Base-by-base conservation (phyloP, 2,888 invertebrate species). In the Rhagophthalmus giganteus region DNA sequence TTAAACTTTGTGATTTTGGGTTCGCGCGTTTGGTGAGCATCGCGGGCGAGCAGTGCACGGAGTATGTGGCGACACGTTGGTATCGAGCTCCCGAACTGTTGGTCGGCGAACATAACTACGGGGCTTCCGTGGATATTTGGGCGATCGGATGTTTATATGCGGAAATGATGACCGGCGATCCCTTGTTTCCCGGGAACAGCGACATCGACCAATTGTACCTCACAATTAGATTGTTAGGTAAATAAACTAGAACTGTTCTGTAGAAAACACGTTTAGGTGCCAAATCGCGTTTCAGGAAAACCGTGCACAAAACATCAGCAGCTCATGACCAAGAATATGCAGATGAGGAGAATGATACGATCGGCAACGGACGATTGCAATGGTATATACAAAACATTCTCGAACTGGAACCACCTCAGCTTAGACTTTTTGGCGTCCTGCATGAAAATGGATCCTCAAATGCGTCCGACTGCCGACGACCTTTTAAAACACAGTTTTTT, bases 1-100 rank as follows among this genome's bases (percentile, higher is more conserved):
- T 93, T 26, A 93, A 94, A 75, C 77, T 94, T n/a, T 93, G 93
- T 71, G 93, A 94, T 77, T 88, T 94, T 61, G 93, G 94, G 1
- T 93, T 93, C 68, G 93, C 93, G 0, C 78, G 93, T 24, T 77
- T 87, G 0, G 76, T 88, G 44, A 84, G 85, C 0, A 79, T 81
- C 0, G 80, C 84, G 1, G 87, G 88, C 1, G 90, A 91, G 70
- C 84, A 86, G 1, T 90, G 88, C 76, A 93, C 90, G 46, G 93
- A 92, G 74, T 93, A 93, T 70, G 93, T 93, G 20, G 93, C 93
- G 7, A 94, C 94, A 0, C 75, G 92, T 57, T 92, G 91, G 91
- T 94, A 93, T 75, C 76, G 93, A 42, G 90, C 92, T 0, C 93
- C 93, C 0, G 93, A 94, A 71, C 77, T 93, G 8, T 78, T 93